phyloP scores from a whole-genome alignment of 2,113 vertebrate genomes.

The Steatornis caripensis region DNA sequence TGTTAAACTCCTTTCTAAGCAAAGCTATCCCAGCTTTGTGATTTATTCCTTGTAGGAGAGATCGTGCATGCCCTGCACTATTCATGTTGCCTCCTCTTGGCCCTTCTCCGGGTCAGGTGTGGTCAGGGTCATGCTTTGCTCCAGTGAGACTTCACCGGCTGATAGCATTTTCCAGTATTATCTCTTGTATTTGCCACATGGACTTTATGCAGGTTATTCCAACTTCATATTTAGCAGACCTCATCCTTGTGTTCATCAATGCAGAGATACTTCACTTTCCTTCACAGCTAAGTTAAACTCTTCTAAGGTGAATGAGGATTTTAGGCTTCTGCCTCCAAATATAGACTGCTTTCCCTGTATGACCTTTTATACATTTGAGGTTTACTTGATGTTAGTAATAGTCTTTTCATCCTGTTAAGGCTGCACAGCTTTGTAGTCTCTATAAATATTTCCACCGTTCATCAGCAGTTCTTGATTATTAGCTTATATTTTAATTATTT shows the following conservation, averaged over 20 bases:
- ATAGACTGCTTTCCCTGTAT: not conserved
- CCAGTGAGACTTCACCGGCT: not conserved
- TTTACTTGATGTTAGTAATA: not conserved
- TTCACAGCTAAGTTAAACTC: not conserved
- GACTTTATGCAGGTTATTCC: not conserved
- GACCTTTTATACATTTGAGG: not conserved
- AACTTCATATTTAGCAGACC: not conserved
- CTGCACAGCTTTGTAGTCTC: not conserved
- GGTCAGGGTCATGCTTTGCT: not conserved
- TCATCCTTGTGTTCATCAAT: not conserved
- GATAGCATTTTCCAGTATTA: not conserved
- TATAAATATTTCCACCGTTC: not conserved
- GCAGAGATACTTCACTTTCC: not conserved
- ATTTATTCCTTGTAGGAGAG: not conserved
- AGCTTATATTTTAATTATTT: not conserved
- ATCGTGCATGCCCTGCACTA: not conserved
- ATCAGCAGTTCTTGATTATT: not conserved
- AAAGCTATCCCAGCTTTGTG: not conserved
- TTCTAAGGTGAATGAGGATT: not conserved
- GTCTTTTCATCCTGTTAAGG: not conserved
- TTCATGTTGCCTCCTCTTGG: not conserved
- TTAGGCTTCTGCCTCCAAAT: not conserved
- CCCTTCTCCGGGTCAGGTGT: not conserved
- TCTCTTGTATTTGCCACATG: not conserved
- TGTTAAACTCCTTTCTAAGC: not conserved